phyloP scores from a whole-genome alignment of 2,113 vertebrate genomes.

The Agelaius phoeniceus region DNA sequence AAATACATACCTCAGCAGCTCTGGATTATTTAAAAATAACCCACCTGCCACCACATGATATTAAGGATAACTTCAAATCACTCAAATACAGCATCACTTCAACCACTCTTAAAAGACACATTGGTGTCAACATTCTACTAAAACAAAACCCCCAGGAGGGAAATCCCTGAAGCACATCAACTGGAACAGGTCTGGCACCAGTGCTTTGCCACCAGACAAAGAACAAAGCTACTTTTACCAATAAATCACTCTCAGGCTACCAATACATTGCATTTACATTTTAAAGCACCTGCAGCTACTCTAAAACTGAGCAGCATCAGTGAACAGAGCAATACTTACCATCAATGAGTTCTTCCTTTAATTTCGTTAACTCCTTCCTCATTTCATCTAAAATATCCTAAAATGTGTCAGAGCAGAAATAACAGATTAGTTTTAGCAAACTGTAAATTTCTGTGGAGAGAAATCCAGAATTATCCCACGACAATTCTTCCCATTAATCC shows the following conservation, averaged over 20 bases:
- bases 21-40: not conserved
- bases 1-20: not conserved
- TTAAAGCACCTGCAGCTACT: not conserved
- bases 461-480: not conserved
- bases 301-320: not conserved
- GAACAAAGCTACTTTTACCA: not conserved
- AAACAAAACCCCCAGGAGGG: not conserved
- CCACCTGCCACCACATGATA: not conserved
- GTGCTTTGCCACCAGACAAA: not conserved
- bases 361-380: conserved; percentile 96
- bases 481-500: not conserved
- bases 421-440: not conserved
- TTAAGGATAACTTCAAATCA: not conserved
- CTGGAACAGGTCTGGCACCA: not conserved
- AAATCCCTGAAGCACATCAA: not conserved
- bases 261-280: not conserved
- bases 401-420: conserved; percentile 21
- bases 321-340: conserved; percentile 75
- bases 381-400: conserved; percentile 99
- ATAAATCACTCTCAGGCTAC: not conserved
- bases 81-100: not conserved
- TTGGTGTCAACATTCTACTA: not conserved
- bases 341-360: conserved; percentile 99
- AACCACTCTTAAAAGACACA: not conserved
- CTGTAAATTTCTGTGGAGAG: not conserved